phyloP scores from a whole-genome alignment of 1,140 invertebrate genomes.

The Carcinoscorpius rotundicauda region DNA sequence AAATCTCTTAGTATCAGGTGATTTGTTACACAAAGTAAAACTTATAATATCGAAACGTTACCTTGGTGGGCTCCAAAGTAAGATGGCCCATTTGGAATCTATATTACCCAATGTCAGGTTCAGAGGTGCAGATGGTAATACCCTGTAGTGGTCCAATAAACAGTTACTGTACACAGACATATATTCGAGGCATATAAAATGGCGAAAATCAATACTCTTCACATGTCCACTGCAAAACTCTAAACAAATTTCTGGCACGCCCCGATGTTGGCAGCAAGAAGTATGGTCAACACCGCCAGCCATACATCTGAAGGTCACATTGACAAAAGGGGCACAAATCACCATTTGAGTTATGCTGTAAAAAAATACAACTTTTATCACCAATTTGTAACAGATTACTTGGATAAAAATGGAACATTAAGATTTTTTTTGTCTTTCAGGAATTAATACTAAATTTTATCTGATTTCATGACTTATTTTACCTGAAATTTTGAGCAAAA shows the following conservation, averaged over 20 bases:
- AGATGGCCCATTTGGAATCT: constrained; percentile 55
- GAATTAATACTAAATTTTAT: too few species aligned
- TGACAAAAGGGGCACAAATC: constrained; percentile 72
- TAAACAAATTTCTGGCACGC: constrained; percentile 52
- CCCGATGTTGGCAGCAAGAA: constrained; percentile 53
- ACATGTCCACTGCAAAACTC: constrained; percentile 55
- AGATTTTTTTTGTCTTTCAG: too few species aligned
- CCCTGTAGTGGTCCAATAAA: constrained; percentile 65
- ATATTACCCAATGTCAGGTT: constrained; percentile 54
- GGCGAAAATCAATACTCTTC: constrained; percentile 55
- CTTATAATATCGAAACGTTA: neutral
- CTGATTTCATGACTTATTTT: too few species aligned
- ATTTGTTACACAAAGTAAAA: too few species aligned
- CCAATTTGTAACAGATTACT: neutral
- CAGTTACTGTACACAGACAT: constrained; percentile 66
- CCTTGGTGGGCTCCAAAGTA: constrained; percentile 61
- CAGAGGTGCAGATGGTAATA: constrained; percentile 54
- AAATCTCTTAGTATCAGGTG: too few species aligned
- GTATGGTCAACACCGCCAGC: constrained; percentile 49
- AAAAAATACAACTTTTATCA: neutral
- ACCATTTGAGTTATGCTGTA: constrained; percentile 47
- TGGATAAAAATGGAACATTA: neutral
- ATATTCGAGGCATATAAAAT: constrained; percentile 55
- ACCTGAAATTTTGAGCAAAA: too few species aligned
- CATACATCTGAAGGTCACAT: constrained; percentile 60